Percentiles rank a stretch among this genome's conserved stretches.
These are phyloP conservation scores for Argyrosomus regius DNA, from an alignment of 2,797 vertebrate species.

Conservation along the genomic window DNA sequence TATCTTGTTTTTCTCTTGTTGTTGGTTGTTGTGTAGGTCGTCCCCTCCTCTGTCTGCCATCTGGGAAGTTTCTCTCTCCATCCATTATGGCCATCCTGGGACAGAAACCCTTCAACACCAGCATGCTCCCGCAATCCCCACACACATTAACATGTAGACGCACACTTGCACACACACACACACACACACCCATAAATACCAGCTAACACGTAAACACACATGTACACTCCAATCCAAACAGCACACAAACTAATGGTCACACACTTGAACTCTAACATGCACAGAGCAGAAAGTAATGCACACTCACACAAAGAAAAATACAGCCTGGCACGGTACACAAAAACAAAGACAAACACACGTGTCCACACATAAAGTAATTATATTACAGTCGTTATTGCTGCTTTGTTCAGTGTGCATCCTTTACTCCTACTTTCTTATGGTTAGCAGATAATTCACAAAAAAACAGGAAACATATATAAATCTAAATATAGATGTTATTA, in stretches of 20 bases:
- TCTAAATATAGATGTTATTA: too few relatives aligned
- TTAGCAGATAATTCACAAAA: too few relatives aligned
- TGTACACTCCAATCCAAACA: conserved; percentile 3
- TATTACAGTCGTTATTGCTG: neutral
- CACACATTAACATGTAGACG: conserved; percentile 24
- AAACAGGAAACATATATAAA: too few relatives aligned
- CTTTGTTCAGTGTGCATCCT: too few relatives aligned
- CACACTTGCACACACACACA: conserved; percentile 10
- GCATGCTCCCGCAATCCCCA: conserved; percentile 24
- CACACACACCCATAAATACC: neutral
- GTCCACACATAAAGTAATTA: neutral
- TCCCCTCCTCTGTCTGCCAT: conserved; percentile 78
- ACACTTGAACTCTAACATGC: neutral
- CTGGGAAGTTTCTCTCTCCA: conserved; percentile 73
- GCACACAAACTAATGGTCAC: conserved; percentile 5
- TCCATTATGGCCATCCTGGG: conserved; percentile 75
- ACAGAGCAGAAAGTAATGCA: neutral
- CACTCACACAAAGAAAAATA: neutral
- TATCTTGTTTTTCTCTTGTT: conserved; percentile 59
- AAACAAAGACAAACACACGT: neutral
- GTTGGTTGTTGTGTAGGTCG: conserved; percentile 71
- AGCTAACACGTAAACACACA: conserved; percentile 29
- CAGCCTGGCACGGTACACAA: neutral
- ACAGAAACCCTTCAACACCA: conserved; percentile 57
- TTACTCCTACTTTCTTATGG: too few relatives aligned